Evolutionary conservation across 2,113 vertebrate species (phyloP), one percentile per base, ranked within the genome.

Genomic region (Muscicapa adusta): DNA sequence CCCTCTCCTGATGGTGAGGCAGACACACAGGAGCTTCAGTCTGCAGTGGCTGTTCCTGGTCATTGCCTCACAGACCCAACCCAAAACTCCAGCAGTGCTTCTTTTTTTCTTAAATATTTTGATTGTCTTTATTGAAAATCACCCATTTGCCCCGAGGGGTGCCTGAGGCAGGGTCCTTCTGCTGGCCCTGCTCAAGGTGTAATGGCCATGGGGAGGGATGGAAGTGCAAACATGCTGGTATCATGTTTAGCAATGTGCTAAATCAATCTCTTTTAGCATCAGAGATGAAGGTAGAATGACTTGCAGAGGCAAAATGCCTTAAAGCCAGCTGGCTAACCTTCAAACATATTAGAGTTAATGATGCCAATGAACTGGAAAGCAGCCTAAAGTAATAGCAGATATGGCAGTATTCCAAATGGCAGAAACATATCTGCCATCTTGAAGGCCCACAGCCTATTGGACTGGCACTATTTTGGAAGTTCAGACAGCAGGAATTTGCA

Each of bases 301-400:
- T 89, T 93, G 63, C 57, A 90, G 81, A 85, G 76, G 86, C 93
- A 85, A 76, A 89, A 62, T 15, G 24, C 20, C 18, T 33, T 34
- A 8, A 18, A 87, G 94, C 93, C 95, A 96, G 76, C 85, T 97
- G 94, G 93, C 92, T 68, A 78, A 60, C 76, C 81, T 95, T 89
- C 96, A 94, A 93, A 79, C 70, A 18, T 74, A 58, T 63, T 75
- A 84, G 33, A 81, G 80, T 57, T 81, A 73, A 62, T 43, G 43
- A 43, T 94, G 83, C 83, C 95, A 88, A 79, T 48, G n/a, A 86
- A 57, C 54, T 86, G 93, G 77, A 63, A 83, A 78, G 80, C 4
- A 75, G 92, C 57, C 68, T 73, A 19, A 86, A 92, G 65, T 96
- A 96, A 96, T 80, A 93, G 94, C 85, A 94, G 82, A 48, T 79